These are phyloP conservation scores for Otolemur crassicaudatus DNA, from an alignment of 2,797 vertebrate species.

Conservation along the genomic window DNA sequence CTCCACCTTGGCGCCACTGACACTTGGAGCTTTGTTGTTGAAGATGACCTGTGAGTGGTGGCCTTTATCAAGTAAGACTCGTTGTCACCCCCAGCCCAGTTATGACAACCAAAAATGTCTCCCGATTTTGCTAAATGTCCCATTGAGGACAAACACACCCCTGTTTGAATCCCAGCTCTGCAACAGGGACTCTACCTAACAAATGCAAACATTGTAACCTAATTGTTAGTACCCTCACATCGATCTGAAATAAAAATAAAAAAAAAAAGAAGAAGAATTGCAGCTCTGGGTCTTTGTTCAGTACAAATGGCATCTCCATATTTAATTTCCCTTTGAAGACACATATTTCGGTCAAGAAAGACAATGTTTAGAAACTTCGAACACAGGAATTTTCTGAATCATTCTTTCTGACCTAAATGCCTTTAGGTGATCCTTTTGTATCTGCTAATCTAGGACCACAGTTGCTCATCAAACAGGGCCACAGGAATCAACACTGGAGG, in stretches of 20 bases:
- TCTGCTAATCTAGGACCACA: not conserved
- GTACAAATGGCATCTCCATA: not conserved
- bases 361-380: not conserved
- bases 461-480: not conserved
- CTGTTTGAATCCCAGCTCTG: not conserved
- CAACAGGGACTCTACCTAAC: too few species aligned
- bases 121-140: not conserved
- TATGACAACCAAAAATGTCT: not conserved
- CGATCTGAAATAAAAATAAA: too few species aligned
- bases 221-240: too few species aligned
- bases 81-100: not conserved
- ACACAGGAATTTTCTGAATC: not conserved
- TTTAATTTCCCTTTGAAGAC: slow-evolving; percentile 40
- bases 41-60: not conserved
- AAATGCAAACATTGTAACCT: too few species aligned
- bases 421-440: not conserved
- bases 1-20: not conserved
- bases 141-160: not conserved
- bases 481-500: not conserved
- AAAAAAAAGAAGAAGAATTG: not conserved
- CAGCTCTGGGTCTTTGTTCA: not conserved
- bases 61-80: not conserved
- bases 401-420: not conserved
- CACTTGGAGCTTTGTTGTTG: not conserved
- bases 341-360: slow-evolving; percentile 36